Evolutionary conservation across 2,888 invertebrate genomes (phyloP).

Genomic region (Macropis europaea): DNA sequence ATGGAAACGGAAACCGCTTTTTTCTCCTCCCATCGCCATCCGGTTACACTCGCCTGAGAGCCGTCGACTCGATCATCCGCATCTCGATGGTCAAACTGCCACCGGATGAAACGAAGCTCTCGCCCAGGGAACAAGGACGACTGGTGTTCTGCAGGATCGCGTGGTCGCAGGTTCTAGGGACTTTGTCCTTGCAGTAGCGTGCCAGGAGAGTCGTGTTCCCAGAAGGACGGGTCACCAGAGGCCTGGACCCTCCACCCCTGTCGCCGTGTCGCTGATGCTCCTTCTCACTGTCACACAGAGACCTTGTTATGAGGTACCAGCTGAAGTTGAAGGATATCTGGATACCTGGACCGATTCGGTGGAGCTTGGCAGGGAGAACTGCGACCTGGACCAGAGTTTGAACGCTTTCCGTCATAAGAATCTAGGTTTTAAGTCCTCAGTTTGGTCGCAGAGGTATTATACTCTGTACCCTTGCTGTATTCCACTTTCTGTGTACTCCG

Average conservation of each 20-base stretch:
- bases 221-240: constrained; percentile 79
- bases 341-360: no score
- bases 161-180: constrained; percentile 92
- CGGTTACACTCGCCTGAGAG: constrained; percentile 85
- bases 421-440: no score
- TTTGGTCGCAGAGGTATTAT: no score
- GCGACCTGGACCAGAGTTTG: no score
- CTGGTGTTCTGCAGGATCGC: constrained; percentile 84
- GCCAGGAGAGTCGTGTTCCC: constrained; percentile 90
- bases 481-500: no score
- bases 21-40: background rate
- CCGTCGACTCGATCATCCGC: constrained; percentile 90
- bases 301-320: no score
- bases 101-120: constrained; percentile 91
- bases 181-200: constrained; percentile 90
- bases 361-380: no score
- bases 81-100: constrained; percentile 91
- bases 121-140: constrained; percentile 89
- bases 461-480: no score
- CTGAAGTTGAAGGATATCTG: no score
- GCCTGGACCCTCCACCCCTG: constrained; percentile 56
- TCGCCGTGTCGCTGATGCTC: constrained; percentile 73
- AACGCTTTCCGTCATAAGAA: no score
- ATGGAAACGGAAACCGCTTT: constrained; percentile 31
- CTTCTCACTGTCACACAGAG: constrained; percentile 73